phyloP scores from a whole-genome alignment of 1,140 invertebrate genomes.

The Phenacoccus solenopsis region DNA sequence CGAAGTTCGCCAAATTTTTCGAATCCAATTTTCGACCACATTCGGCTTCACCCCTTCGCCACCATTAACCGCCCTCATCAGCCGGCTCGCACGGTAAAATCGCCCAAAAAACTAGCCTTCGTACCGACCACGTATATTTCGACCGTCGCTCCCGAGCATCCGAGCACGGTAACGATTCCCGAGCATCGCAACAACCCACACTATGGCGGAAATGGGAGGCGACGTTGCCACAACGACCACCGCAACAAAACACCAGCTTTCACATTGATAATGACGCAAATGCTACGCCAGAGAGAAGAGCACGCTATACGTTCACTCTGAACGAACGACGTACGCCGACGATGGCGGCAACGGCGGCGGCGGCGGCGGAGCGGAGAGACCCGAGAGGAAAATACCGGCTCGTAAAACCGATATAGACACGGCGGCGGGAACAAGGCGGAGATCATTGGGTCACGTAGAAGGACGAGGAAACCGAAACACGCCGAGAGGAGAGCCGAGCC shows the following conservation, averaged over 20 bases:
- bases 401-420: constrained; percentile 1
- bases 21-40: background rate
- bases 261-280: constrained; percentile 17
- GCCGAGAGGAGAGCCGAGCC: constrained; percentile 19
- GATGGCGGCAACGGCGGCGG: background rate
- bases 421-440: constrained; percentile 26
- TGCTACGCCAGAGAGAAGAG: constrained; percentile 7
- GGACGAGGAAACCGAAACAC: constrained; percentile 24
- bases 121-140: background rate
- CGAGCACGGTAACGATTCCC: background rate
- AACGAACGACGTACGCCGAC: background rate
- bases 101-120: background rate
- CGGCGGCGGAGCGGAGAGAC: constrained; percentile 5
- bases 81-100: too few species aligned
- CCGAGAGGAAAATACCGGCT: constrained; percentile 4
- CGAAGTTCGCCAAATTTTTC: too few species aligned
- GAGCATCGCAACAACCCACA: constrained; percentile 9
- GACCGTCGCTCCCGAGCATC: constrained; percentile 1
- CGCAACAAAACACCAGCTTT: constrained; percentile 16
- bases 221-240: constrained; percentile 15
- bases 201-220: constrained; percentile 15
- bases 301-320: constrained; percentile 12
- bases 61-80: background rate
- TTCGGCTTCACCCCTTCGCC: background rate
- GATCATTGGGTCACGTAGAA: constrained; percentile 13